Evolutionary conservation across 2,888 invertebrate species (phyloP).

Genomic region (Hyposoter dolosus): DNA sequence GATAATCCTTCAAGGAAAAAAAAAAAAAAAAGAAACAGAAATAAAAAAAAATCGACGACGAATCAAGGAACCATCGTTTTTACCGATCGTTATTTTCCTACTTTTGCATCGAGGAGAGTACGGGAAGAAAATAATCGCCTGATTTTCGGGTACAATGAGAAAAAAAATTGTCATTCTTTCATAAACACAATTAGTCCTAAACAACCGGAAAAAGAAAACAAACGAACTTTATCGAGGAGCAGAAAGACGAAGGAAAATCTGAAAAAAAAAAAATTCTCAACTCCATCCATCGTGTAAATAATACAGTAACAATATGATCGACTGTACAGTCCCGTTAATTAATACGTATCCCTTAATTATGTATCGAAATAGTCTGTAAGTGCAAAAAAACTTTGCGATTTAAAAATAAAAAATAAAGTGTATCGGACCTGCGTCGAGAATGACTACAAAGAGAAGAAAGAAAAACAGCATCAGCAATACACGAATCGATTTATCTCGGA

Average conservation of each 20-base stretch:
- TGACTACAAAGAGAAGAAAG: conserved; percentile 30
- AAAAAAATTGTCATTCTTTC: conserved; percentile 44
- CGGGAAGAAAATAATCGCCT: conserved; percentile 51
- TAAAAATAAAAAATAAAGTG: not conserved
- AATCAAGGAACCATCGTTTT: conserved; percentile 57
- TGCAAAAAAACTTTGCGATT: conserved; percentile 65
- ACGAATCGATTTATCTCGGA: conserved; percentile 5
- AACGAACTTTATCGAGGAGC: not conserved
- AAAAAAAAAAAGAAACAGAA: too few relatives aligned
- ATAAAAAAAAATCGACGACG: conserved; percentile 48
- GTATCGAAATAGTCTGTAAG: conserved; percentile 72
- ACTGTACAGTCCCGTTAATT: conserved; percentile 75
- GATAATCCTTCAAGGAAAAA: not conserved
- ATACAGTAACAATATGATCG: conserved; percentile 68
- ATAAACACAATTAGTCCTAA: conserved; percentile 72
- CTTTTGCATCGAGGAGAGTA: conserved; percentile 75
- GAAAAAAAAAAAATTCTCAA: conserved; percentile 51
- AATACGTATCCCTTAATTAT: conserved; percentile 73
- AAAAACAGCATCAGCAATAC: conserved; percentile 51
- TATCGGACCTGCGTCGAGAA: conserved; percentile 42
- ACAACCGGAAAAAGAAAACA: conserved; percentile 57
- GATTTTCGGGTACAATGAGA: conserved; percentile 62
- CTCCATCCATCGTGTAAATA: conserved; percentile 80
- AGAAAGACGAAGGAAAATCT: conserved; percentile 13
- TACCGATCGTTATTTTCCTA: conserved; percentile 79